A percentile compares a stretch with the other conserved stretches of the same genome.
Conservation (phyloP, 2,113 vertebrate species). For the Pteruthius melanotis region DNA sequence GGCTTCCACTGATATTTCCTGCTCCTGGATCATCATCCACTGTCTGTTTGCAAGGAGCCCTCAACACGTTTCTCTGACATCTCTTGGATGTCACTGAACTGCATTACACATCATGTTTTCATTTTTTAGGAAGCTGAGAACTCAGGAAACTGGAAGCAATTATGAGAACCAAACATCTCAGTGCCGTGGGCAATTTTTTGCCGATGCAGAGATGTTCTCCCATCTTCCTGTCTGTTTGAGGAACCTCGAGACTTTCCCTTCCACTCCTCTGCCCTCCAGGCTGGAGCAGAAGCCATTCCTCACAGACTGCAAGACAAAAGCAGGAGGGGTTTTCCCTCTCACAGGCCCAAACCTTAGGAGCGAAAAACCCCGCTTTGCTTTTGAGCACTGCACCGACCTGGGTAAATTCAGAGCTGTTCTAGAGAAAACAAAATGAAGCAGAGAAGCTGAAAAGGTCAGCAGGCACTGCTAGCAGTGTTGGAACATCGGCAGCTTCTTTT, state of each 20-base stretch:
- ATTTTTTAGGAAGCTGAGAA: background rate
- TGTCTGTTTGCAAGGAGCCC: accelerated
- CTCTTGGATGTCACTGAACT: background rate
- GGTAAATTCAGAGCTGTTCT: background rate
- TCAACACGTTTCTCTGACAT: background rate
- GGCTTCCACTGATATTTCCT: background rate
- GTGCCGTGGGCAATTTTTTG: background rate
- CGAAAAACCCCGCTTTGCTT: background rate
- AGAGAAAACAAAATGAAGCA: background rate
- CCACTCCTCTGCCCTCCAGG: background rate
- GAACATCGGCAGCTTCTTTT: background rate
- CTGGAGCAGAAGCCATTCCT: background rate
- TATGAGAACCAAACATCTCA: background rate
- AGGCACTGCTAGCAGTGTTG: background rate
- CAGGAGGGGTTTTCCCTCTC: background rate
- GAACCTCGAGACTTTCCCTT: background rate
- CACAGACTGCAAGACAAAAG: background rate
- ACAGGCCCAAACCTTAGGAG: background rate
- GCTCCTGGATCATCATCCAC: accelerated
- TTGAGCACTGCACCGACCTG: background rate
- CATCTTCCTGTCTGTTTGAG: background rate
- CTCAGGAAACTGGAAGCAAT: background rate
- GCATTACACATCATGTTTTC: accelerated
- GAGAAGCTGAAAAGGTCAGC: background rate
- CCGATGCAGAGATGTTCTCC: background rate